A percentile compares a stretch with the other conserved stretches of the same genome.
These are phyloP conservation scores for Laupala kohalensis DNA, from an alignment of 1,140 invertebrate species.

Conservation along the genomic window DNA sequence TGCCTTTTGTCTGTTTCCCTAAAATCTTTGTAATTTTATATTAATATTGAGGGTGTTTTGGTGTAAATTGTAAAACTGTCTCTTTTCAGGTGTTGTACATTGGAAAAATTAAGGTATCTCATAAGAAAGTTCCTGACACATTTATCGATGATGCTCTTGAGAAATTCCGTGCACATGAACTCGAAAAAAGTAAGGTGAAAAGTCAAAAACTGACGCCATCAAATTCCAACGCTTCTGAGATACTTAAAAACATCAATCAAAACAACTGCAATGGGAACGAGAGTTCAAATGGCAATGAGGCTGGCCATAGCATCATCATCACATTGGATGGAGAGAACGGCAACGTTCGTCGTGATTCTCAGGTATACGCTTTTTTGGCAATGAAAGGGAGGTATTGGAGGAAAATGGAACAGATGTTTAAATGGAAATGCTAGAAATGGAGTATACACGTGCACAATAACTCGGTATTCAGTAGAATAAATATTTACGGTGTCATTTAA, in stretches of 20 bases:
- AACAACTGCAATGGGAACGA: not conserved
- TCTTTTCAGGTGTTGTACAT: slow-evolving; percentile 62
- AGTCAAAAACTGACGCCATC: not conserved
- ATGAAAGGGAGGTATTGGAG: too few species aligned
- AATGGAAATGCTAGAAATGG: too few species aligned
- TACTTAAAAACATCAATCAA: not conserved
- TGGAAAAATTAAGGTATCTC: slow-evolving; percentile 73
- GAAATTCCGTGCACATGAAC: slow-evolving; percentile 67
- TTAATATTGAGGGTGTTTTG: too few species aligned
- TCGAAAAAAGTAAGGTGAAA: slow-evolving; percentile 36
- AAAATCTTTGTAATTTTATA: too few species aligned
- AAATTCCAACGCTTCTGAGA: not conserved
- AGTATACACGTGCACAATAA: too few species aligned
- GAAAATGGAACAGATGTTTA: too few species aligned
- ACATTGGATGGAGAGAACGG: not conserved
- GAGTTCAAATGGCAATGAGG: not conserved
- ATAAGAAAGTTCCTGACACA: slow-evolving; percentile 69
- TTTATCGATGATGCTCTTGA: slow-evolving; percentile 82
- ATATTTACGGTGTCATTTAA: too few species aligned
- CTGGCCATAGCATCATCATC: not conserved
- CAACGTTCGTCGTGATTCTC: not conserved
- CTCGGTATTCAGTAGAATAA: too few species aligned
- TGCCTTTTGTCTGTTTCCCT: too few species aligned
- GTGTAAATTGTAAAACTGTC: too few species aligned
- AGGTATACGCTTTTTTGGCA: too few species aligned